Percentiles rank a stretch among this genome's conserved stretches.
These are phyloP conservation scores for Octonoba sinensis DNA, from an alignment of 2,888 invertebrate species.

Conservation along the genomic window DNA sequence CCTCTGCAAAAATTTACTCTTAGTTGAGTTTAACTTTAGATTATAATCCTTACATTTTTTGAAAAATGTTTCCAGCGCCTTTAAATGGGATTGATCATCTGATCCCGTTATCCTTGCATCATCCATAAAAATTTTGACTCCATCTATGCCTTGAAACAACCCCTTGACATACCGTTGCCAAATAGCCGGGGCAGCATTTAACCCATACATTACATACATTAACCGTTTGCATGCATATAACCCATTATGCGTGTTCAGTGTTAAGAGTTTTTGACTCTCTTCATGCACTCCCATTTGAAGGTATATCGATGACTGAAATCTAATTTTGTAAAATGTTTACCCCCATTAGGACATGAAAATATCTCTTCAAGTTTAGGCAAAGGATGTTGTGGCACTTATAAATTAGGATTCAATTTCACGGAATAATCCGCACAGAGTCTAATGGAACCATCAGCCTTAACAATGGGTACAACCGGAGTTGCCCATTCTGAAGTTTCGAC, in stretches of 20 bases:
- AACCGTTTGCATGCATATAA: constrained; percentile 14
- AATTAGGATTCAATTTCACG: constrained; percentile 8
- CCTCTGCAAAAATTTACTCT: constrained; percentile 1
- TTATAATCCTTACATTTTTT: neutral
- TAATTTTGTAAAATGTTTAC: constrained; percentile 19
- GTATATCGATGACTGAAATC: constrained; percentile 21
- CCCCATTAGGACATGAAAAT: constrained; percentile 20
- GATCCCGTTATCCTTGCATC: constrained; percentile 5
- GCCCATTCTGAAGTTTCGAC: too few species aligned
- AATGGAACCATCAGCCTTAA: constrained; percentile 9
- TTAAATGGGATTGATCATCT: neutral
- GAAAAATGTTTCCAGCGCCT: neutral
- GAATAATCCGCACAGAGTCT: constrained; percentile 25
- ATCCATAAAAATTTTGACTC: constrained; percentile 16
- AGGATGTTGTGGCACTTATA: constrained; percentile 12
- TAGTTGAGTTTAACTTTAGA: neutral
- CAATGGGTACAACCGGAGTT: constrained; percentile 20
- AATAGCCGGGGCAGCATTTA: constrained; percentile 18
- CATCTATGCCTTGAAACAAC: constrained; percentile 15
- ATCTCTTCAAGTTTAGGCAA: constrained; percentile 20
- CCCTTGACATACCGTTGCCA: constrained; percentile 8
- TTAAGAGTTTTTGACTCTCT: constrained; percentile 23
- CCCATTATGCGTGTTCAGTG: constrained; percentile 24
- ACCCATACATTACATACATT: constrained; percentile 26
- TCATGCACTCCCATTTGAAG: constrained; percentile 17